phyloP scores from a whole-genome alignment of 53 echinoderm and acorn worm species.

The Stichopus horrens region DNA sequence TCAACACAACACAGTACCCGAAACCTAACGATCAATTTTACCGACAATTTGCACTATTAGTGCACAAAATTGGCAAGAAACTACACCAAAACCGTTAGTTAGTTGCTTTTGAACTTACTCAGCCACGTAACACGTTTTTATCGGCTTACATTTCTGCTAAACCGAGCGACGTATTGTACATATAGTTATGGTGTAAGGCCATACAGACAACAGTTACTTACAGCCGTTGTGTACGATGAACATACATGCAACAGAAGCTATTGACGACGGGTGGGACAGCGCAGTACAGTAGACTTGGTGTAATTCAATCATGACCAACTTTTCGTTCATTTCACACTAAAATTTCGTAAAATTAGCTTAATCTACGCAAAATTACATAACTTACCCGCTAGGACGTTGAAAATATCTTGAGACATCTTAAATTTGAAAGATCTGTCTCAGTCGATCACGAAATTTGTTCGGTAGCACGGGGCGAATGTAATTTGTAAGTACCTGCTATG shows the following conservation, averaged over 20 bases:
- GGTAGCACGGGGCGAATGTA: background rate
- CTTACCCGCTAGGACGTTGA: slow-evolving; percentile 39
- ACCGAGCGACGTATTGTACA: background rate
- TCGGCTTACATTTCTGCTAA: background rate
- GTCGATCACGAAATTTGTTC: background rate
- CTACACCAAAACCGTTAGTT: background rate
- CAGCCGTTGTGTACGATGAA: slow-evolving; percentile 20
- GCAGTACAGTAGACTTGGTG: too few relatives aligned
- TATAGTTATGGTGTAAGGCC: background rate
- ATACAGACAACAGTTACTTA: slow-evolving; percentile 7
- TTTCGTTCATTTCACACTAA: too few relatives aligned
- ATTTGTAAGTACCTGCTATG: background rate
- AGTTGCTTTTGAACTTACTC: background rate
- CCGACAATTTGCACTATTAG: background rate
- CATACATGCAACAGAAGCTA: background rate
- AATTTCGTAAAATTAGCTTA: too few relatives aligned
- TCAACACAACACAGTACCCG: background rate
- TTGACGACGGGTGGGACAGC: background rate
- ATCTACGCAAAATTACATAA: background rate
- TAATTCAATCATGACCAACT: too few relatives aligned
- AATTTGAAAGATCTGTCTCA: background rate
- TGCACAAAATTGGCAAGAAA: background rate
- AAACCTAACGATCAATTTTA: background rate
- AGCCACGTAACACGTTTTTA: background rate
- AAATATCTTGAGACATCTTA: slow-evolving; percentile 40